Conservation (phyloP, 2,888 invertebrate species). For the Lasioglossum marginatum region DNA sequence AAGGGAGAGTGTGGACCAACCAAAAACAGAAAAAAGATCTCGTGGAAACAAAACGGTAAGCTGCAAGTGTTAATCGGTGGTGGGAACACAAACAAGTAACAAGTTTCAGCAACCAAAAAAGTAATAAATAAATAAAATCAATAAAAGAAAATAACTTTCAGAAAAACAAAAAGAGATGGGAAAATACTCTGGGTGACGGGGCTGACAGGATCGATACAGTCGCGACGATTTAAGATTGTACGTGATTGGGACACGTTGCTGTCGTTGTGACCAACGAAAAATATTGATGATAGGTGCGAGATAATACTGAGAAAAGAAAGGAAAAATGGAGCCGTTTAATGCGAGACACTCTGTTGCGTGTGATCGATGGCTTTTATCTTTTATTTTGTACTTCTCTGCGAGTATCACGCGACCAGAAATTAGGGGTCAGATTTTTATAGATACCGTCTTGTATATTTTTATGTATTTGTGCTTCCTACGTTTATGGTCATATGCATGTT, state of each 20-base stretch:
- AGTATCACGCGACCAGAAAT: neutral
- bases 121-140: constrained; percentile 11
- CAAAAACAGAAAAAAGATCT: neutral
- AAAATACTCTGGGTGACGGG: constrained; percentile 7
- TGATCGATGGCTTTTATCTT: neutral
- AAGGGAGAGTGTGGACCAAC: neutral
- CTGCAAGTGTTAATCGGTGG: constrained; percentile 18
- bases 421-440: neutral
- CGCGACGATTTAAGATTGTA: constrained; percentile 14
- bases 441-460: neutral
- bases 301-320: constrained; percentile 20
- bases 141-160: constrained; percentile 5
- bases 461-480: neutral
- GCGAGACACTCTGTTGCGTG: neutral
- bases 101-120: constrained; percentile 42
- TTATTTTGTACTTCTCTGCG: neutral
- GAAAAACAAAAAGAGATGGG: neutral
- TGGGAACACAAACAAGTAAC: constrained; percentile 37
- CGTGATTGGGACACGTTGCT: constrained; percentile 14
- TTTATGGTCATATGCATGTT: neutral
- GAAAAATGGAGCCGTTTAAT: neutral
- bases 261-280: constrained; percentile 21
- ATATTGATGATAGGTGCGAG: constrained; percentile 20
- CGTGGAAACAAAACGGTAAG: neutral
- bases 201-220: constrained; percentile 43